Evolutionary conservation across 2,113 vertebrate genomes (phyloP), one percentile per base, ranked within the genome.

Genomic region (Oncorhynchus nerka): DNA sequence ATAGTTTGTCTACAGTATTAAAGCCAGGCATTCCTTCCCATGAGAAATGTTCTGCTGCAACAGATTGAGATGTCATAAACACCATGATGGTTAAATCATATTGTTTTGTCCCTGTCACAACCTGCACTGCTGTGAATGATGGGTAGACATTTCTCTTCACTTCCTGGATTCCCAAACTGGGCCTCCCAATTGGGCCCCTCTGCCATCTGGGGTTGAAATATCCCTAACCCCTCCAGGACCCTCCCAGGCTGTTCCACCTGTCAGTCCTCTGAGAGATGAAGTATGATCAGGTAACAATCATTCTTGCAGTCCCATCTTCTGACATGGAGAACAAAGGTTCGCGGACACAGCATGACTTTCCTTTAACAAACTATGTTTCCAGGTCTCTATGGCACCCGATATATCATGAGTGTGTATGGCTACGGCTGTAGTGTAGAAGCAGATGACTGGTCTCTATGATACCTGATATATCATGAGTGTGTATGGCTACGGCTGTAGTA

Each of bases 231-330:
- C 78, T 65, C 9, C 26, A 64, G 69, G 73, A 65, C 49, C 8
- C 39, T 28, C 7, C 78, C 32, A 64, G 24, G 39, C 39, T 39
- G 24, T n/a, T 64, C 79, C 65, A 84, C 82, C 82, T 83, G 79
- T 81, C 69, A 72, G n/a, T 30, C 32, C 48, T 30, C 28, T 71
- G 68, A 73, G 73, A 68, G 64, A 51, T 51, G 3, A 51, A 11
- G 49, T 51, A 51, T 51, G 22, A 74, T 81, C 77, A 86, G 45
- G 34, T 80, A 79, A 83, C 64, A 19, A 61, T 26, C 67, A 34
- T 39, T 73, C 73, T 28, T 9, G 49, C 72, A 68, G 70, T 7
- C 7, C 39, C 39, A 8, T 9, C 61, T 30, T 26, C 65, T 16
- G 13, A 16, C 65, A 34, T 15, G 26, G 28, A 15, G 49, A 5